These are phyloP conservation scores for Cephalophus harveyi DNA, from an alignment of 2,113 vertebrate species.

Conservation along the genomic window DNA sequence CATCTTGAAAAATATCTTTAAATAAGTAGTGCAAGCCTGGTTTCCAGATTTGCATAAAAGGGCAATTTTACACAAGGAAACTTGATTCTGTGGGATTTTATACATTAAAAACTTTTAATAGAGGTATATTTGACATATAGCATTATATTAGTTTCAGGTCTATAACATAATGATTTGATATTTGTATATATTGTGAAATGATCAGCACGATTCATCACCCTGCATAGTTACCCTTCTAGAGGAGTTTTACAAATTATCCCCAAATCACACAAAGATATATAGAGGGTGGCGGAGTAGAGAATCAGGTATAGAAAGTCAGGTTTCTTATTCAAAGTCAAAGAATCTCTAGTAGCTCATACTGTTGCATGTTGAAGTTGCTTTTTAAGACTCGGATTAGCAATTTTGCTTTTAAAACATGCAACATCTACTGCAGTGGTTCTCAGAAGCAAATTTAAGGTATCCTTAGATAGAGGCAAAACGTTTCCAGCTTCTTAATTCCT, in stretches of 20 bases:
- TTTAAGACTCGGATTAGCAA: neutral
- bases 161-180: neutral
- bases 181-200: neutral
- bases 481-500: neutral
- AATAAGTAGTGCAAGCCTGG: neutral
- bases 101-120: neutral
- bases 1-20: neutral
- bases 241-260: neutral
- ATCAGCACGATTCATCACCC: neutral
- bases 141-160: neutral
- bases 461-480: neutral
- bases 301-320: neutral
- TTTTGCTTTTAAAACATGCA: neutral
- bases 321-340: neutral
- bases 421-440: neutral
- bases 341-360: neutral
- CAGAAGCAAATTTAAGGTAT: neutral
- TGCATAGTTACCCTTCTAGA: neutral
- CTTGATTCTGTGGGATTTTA: neutral
- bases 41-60: neutral
- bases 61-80: neutral
- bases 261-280: neutral
- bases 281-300: fast-evolving
- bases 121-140: neutral
- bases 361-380: neutral